These are phyloP conservation scores for Holothuria glaberrima DNA, from an alignment of 35 echinoderm and acorn worm species.

Conservation along the genomic window DNA sequence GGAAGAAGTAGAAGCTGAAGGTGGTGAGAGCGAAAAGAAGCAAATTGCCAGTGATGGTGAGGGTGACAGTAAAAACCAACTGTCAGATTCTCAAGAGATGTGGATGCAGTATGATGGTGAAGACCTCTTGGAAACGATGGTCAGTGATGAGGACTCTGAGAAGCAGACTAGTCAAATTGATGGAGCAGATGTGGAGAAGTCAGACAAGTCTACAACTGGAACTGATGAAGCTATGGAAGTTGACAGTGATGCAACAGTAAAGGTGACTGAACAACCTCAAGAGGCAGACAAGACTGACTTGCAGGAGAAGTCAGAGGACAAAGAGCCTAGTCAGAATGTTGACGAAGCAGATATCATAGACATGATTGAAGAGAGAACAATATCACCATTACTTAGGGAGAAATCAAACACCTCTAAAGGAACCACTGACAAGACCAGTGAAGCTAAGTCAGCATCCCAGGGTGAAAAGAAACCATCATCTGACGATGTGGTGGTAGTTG, in stretches of 20 bases:
- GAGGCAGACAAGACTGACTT: too few species aligned
- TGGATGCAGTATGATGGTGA: slow-evolving; percentile 51
- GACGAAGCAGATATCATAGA: slow-evolving; percentile 48
- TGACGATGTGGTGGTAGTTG: background rate
- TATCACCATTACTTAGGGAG: slow-evolving; percentile 15
- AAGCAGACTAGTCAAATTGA: background rate
- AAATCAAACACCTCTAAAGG: background rate
- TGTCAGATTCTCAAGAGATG: slow-evolving; percentile 45
- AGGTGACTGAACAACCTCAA: background rate
- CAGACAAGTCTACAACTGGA: background rate
- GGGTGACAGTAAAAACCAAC: background rate
- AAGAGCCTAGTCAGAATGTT: background rate
- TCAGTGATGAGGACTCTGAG: slow-evolving; percentile 37
- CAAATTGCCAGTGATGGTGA: background rate
- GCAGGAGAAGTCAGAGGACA: background rate
- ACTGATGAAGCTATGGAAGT: slow-evolving; percentile 38
- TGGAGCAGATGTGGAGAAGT: background rate
- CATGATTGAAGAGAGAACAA: slow-evolving; percentile 58
- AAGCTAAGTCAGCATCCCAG: background rate
- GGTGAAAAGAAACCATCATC: background rate
- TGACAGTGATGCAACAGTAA: background rate
- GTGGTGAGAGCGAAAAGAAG: background rate
- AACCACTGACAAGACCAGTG: background rate
- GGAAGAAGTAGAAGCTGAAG: background rate
- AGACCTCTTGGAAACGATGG: slow-evolving; percentile 46